Base-by-base conservation (phyloP, 2,797 vertebrate species). In the Protonibea diacanthus region DNA sequence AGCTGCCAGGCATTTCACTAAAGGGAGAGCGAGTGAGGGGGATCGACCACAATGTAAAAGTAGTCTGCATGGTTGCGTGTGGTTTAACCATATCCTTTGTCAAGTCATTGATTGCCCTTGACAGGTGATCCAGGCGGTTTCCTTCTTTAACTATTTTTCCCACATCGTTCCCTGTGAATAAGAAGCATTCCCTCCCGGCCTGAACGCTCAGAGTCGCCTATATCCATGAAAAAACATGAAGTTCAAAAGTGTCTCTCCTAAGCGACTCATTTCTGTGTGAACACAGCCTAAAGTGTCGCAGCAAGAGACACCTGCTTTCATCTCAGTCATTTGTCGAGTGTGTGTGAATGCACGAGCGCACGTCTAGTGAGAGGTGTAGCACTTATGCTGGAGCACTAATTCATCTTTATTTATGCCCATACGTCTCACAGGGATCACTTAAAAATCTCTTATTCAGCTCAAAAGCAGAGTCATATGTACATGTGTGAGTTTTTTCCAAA, bases 331-430 rank as follows among this genome's bases (percentile, higher is more conserved):
- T 17, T 82, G 62, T 74, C 4, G 8, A 42, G 69, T 49, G 67
- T 63, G 40, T 62, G 27, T 38, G 45, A 44, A 25, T 68, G 55
- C 25, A 52, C 23, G 38, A 56, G 56, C 13, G 18, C 2, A 1
- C 21, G 38, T 56, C 20, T 33, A 4, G 17, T 38, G 33, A 45
- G 55, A 33, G 29, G 7, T 73, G 25, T 44, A 67, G 53, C 12
- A 29, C 55, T 82, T 56, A 55, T 9, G 38, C 21, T 62, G 42
- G 33, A 81, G 45, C 42, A 29, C 42, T 60, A 61, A 69, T 74
- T 75, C 44, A 48, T 72, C n/a, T 76, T 71, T 65, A 76, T 82
- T 66, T 74, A 69, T 76, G 65, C 25, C 60, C n/a, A 49, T 4
- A 51, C 42, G 25, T 62, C 29, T 78, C 78, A 65, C 5, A 23